These are phyloP conservation scores for Picus viridis DNA, from an alignment of 2,797 vertebrate genomes.

Conservation along the genomic window DNA sequence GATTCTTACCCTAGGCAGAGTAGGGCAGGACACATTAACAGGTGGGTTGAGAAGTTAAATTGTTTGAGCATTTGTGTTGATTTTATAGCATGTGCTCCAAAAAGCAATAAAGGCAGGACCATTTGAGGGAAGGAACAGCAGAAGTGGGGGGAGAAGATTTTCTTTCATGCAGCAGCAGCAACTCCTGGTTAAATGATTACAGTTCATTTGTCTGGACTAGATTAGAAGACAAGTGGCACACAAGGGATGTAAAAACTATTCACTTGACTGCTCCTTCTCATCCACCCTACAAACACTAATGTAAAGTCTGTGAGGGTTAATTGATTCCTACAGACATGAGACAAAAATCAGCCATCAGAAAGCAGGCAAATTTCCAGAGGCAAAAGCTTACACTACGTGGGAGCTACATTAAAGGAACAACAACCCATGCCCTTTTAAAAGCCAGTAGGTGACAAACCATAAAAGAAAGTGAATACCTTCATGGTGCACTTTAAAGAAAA, in stretches of 20 bases:
- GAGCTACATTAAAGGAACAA: background rate
- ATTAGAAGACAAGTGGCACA: background rate
- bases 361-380: background rate
- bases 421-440: background rate
- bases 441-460: background rate
- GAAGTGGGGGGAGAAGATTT: background rate
- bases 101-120: fast-evolving
- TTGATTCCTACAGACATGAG: background rate
- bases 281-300: background rate
- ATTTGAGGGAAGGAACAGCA: background rate
- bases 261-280: background rate
- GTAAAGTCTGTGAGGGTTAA: background rate
- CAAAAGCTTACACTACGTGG: background rate
- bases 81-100: background rate
- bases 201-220: background rate
- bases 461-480: background rate
- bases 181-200: background rate
- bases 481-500: background rate
- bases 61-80: background rate
- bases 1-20: background rate
- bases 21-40: background rate
- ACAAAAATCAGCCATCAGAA: background rate
- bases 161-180: background rate
- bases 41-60: background rate
- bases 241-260: background rate